Base-by-base conservation (phyloP, 2,113 vertebrate genomes). In the Penelope pileata region DNA sequence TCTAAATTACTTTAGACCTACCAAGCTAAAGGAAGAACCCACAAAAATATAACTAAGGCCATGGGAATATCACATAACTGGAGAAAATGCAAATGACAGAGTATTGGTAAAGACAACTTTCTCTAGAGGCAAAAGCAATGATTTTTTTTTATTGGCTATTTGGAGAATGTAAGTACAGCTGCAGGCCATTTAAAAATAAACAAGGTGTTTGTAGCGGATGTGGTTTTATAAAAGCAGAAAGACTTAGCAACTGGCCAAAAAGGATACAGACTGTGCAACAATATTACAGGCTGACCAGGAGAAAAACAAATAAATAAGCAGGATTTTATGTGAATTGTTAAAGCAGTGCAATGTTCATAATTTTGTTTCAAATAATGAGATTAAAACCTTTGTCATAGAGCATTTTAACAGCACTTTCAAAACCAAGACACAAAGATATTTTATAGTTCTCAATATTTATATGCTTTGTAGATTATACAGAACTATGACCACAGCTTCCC, bases 141-240 rank as follows among this genome's bases (percentile, higher is more conserved):
- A 40, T 6, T n/a, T n/a, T n/a, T n/a, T n/a, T n/a, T n/a, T 54
- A 54, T 24, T 27, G 0, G 3, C 6, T 68, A 22, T 47, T 27
- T 7, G 47, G 30, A 53, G 23, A 88, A 60, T 32, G 42, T 48
- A 75, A 70, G 4, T 67, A 53, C 27, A 70, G 19, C 26, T 62
- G 12, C 16, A 53, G 16, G 4, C 32, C n/a, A n/a, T n/a, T n/a
- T 51, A 27, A 27, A 51, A 51, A 51, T 51, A 42, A 51, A 51
- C 27, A 42, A 43, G 2, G 10, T 42, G 32, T 36, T 12, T 22
- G 10, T 54, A 11, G 16, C 43, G 74, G 27, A 51, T 6, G 2
- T 4, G 17, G 45, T 17, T 51, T 22, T 11, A 54, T 6, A 74
- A 27, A 22, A 23, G 9, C 13, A 73, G 27, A 11, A 19, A 77